Evolutionary conservation across 2,888 invertebrate genomes (phyloP), one percentile per base, ranked within the genome.

Genomic region (Epirrita christyi): DNA sequence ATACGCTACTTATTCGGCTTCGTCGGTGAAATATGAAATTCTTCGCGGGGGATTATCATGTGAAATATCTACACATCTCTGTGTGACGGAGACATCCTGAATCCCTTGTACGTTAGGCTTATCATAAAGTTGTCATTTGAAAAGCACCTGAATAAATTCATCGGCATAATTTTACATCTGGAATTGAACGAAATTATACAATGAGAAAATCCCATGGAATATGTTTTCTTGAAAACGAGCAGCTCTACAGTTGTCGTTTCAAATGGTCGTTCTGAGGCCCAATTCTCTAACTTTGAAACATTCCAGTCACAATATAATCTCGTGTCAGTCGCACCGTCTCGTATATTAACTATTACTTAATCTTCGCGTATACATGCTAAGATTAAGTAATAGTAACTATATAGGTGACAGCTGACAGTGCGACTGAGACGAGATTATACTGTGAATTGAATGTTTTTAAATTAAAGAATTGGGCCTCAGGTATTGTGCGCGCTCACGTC

Each of bases 11-110:
- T 86, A 86, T 86, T 82, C 77, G 80, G 75, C 76, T 86, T 81
- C 76, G 77, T 73, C 76, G 78, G 84, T 86, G 85, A 88, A 86
- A 89, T 89, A 88, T 88, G 86, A 83, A 83, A 83, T 81, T 85
- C 81, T 81, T 85, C 80, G 73, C 72, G 70, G 61, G 66, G 79
- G 84, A 85, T 86, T 84, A 84, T 79, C 76, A 71, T 72, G 73
- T 70, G 69, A 73, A 75, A 67, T 67, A 67, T 67, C 67, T 63
- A 67, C 63, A 64, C 63, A 59, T 63, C 54, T 61, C 61, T 50
- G 56, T 47, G 57, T 58, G 57, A 55, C 63, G 48, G 53, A 64
- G 61, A 65, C 55, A 61, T 62, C 56, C 34, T 42, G 51, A 54
- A 54, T 47, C 48, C 55, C 52, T 51, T 62, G 45, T 55, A 56